Percentiles rank a stretch among this genome's conserved stretches.
phyloP scores from a whole-genome alignment of 2,113 vertebrate genomes.

The Limanda limanda region DNA sequence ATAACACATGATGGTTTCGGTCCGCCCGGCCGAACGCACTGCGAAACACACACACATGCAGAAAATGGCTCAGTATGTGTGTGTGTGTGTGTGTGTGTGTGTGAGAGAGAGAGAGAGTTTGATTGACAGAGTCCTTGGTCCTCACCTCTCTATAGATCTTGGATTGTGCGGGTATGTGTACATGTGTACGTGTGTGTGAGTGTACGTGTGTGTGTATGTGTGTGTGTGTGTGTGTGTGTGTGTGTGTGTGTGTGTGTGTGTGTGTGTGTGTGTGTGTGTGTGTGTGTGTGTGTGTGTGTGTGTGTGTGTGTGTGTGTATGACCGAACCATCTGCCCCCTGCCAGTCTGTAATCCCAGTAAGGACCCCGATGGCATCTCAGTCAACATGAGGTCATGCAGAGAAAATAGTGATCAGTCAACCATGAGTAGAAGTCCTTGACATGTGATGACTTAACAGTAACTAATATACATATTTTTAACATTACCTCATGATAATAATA shows the following conservation, averaged over 20 bases:
- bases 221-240: no score
- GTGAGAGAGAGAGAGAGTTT: slow-evolving; percentile 6
- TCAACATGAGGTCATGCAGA: neutral
- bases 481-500: no score
- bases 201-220: neutral
- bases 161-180: neutral
- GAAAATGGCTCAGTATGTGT: neutral
- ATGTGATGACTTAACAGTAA: no score
- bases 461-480: no score
- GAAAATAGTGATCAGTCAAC: neutral
- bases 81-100: neutral
- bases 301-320: slow-evolving; percentile 14
- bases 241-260: neutral
- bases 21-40: slow-evolving; percentile 7
- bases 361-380: slow-evolving; percentile 9
- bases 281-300: neutral
- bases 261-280: neutral
- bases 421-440: neutral
- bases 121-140: no score
- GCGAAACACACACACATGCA: slow-evolving; percentile 29
- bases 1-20: slow-evolving; percentile 50
- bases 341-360: slow-evolving; percentile 62
- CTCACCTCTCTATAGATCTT: slow-evolving; percentile 30
- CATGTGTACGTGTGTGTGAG: slow-evolving; percentile 4
- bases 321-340: slow-evolving; percentile 73